phyloP scores from a whole-genome alignment of 1,140 invertebrate genomes.

The Agraylea sexmaculata region DNA sequence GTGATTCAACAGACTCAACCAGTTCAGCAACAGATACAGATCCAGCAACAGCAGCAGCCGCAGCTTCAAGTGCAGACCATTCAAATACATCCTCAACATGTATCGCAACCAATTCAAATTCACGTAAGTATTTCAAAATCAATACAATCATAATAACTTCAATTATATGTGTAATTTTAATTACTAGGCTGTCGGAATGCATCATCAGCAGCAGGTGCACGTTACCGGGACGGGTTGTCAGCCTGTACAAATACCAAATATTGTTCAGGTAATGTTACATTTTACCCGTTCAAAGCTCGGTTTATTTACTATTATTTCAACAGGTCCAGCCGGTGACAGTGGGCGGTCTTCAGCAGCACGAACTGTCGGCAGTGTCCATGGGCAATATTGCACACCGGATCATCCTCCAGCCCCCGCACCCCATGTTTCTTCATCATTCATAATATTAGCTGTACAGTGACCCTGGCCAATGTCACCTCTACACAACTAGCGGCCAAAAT shows the following conservation, averaged over 20 bases:
- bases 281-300: neutral
- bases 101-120: constrained; percentile 34
- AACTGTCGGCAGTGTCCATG: constrained; percentile 19
- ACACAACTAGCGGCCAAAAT: too few relatives aligned
- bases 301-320: constrained; percentile 3
- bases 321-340: constrained; percentile 32
- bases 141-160: too few relatives aligned
- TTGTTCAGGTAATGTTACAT: constrained; percentile 29
- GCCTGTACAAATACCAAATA: constrained; percentile 35
- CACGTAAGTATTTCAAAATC: constrained; percentile 30
- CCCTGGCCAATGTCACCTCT: too few relatives aligned
- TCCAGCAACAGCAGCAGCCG: constrained; percentile 32
- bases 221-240: constrained; percentile 35
- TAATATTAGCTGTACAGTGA: too few relatives aligned
- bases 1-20: neutral
- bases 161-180: too few relatives aligned
- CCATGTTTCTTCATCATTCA: constrained; percentile 26
- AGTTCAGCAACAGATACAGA: constrained; percentile 25
- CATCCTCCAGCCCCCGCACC: constrained; percentile 30
- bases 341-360: constrained; percentile 27
- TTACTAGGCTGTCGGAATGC: constrained; percentile 33
- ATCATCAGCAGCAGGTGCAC: constrained; percentile 36
- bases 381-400: constrained; percentile 31
- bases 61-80: constrained; percentile 38
- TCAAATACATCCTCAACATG: constrained; percentile 36